Evolutionary conservation across 2,113 vertebrate genomes (phyloP).

Genomic region (Ceyx margarethae): DNA sequence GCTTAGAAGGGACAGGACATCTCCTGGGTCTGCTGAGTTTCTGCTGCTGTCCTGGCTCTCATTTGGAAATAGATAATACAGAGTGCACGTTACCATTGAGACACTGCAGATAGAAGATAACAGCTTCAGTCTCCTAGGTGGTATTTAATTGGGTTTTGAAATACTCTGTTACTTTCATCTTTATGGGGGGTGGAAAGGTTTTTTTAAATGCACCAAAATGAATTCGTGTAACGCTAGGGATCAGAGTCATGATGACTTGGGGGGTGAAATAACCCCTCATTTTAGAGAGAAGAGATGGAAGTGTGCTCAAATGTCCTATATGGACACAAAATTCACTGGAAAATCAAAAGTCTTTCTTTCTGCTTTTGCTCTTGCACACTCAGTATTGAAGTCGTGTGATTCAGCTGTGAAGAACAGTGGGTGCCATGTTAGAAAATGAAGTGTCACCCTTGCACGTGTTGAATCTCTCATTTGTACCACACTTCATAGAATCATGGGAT

Average conservation of each 20-base stretch:
- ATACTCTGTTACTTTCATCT: neutral
- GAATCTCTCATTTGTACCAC: neutral
- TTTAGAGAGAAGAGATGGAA: neutral
- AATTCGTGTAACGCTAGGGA: neutral
- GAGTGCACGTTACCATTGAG: neutral
- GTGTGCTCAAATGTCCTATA: fast-evolving
- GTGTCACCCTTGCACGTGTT: neutral
- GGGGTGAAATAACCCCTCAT: fast-evolving
- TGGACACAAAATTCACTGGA: neutral
- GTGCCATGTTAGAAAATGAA: neutral
- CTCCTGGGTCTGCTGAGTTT: neutral
- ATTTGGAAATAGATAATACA: neutral
- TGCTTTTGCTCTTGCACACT: neutral
- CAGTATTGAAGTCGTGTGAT: fast-evolving
- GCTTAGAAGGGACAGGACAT: neutral
- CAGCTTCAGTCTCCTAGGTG: neutral
- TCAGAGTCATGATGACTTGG: neutral
- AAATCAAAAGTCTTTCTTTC: neutral
- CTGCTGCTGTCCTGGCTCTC: neutral
- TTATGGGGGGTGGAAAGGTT: neutral
- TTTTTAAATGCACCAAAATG: neutral
- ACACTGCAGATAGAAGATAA: neutral
- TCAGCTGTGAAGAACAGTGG: neutral
- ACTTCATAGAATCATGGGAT: no score
- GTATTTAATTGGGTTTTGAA: neutral